phyloP scores from a whole-genome alignment of 2,113 vertebrate species.

The Marmota flaviventris region DNA sequence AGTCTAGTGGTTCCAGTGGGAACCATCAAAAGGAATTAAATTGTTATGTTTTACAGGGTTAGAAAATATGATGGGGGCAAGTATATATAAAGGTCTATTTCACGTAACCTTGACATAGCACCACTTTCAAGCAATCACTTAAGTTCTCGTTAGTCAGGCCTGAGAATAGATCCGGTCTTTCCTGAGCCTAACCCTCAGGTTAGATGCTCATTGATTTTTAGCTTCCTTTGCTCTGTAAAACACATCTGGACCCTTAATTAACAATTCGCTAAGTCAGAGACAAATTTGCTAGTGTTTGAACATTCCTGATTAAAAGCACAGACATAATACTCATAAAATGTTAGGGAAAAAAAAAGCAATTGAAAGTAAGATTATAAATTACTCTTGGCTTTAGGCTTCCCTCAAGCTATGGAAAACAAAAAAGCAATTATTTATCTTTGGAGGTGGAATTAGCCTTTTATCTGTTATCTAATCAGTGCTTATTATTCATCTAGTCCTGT shows the following conservation, averaged over 20 bases:
- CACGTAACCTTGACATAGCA: conserved; percentile 42
- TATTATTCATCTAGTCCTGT: conserved; percentile 33
- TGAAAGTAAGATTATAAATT: conserved; percentile 75
- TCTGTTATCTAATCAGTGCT: conserved; percentile 64
- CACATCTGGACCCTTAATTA: conserved; percentile 80
- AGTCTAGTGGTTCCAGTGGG: conserved; percentile 60
- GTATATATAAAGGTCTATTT: conserved; percentile 69
- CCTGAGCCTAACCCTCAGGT: conserved; percentile 29
- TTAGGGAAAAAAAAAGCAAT: conserved; percentile 46
- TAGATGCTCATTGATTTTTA: conserved; percentile 61
- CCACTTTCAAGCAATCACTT: conserved; percentile 62
- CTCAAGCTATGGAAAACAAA: conserved; percentile 76
- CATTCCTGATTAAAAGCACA: conserved; percentile 60
- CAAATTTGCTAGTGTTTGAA: conserved; percentile 70
- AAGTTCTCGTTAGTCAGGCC: neutral
- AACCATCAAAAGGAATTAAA: conserved; percentile 56
- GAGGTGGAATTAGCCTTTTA: conserved; percentile 69
- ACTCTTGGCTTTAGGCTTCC: conserved; percentile 71
- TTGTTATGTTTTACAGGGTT: conserved; percentile 70
- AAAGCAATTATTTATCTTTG: conserved; percentile 76
- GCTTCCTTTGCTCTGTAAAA: conserved; percentile 69
- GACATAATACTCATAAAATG: conserved; percentile 73
- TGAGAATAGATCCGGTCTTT: conserved; percentile 54
- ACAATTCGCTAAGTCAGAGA: conserved; percentile 68
- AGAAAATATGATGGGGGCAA: conserved; percentile 52